Evolutionary conservation across 2,888 invertebrate genomes (phyloP).

Genomic region (Toxonevra muliebris): DNA sequence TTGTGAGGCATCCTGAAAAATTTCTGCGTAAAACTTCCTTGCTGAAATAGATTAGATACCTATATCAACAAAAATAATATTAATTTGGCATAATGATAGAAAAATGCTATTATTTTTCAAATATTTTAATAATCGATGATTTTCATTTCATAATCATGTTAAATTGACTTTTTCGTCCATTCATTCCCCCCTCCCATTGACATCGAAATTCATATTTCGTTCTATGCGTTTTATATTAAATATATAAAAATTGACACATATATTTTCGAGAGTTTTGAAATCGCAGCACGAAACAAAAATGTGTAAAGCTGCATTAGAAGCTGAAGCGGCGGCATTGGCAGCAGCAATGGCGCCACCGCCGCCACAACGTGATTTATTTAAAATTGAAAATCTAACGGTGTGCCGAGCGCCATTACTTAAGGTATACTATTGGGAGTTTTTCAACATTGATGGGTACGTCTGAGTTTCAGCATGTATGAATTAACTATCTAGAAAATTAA

Average conservation of each 20-base stretch:
- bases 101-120: not conserved
- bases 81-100: too few relatives aligned
- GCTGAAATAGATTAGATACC: too few relatives aligned
- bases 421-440: constrained; percentile 54
- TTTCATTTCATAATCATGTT: not conserved
- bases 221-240: not conserved
- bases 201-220: not conserved
- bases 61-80: too few relatives aligned
- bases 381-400: constrained; percentile 54
- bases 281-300: not conserved
- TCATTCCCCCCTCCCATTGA: not conserved
- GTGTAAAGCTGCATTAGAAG: constrained; percentile 24
- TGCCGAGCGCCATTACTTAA: constrained; percentile 52
- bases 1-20: too few relatives aligned
- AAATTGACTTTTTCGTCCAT: not conserved
- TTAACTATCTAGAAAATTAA: not conserved
- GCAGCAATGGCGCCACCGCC: not conserved
- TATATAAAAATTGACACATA: not conserved
- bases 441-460: constrained; percentile 50
- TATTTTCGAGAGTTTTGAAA: constrained; percentile 3
- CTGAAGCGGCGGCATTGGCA: not conserved
- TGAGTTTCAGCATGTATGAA: not conserved
- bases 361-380: constrained; percentile 42
- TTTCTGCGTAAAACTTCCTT: too few relatives aligned
- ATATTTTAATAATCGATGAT: not conserved